Percentiles rank a stretch among this genome's conserved stretches.
These are phyloP conservation scores for Drosophila austrosaltans DNA, from an alignment of 2,888 invertebrate genomes.

Conservation along the genomic window DNA sequence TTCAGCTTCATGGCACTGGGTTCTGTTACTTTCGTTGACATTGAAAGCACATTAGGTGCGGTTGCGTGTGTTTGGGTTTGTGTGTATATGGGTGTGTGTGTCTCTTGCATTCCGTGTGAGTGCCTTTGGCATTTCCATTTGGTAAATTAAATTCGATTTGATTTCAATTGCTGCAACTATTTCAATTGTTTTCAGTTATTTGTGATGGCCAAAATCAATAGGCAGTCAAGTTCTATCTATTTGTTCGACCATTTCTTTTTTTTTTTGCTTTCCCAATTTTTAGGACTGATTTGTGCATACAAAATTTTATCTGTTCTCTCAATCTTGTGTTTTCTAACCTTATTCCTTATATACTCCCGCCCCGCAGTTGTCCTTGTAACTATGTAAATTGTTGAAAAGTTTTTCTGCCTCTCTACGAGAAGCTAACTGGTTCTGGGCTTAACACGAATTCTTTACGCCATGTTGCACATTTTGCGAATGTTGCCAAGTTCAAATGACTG, in stretches of 20 bases:
- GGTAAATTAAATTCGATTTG: constrained; percentile 25
- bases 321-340: not conserved
- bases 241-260: not conserved
- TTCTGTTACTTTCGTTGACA: constrained; percentile 34
- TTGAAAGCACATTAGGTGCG: constrained; percentile 29
- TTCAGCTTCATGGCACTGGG: no score
- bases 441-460: constrained; percentile 66
- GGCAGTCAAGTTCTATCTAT: not conserved
- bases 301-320: not conserved
- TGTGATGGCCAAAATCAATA: constrained; percentile 18
- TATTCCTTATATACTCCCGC: not conserved
- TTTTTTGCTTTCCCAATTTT: not conserved
- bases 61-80: not conserved
- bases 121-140: constrained; percentile 20
- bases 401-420: constrained; percentile 42
- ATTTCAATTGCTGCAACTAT: constrained; percentile 18
- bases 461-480: constrained; percentile 72
- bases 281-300: constrained; percentile 3
- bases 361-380: not conserved
- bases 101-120: constrained; percentile 1
- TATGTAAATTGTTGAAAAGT: constrained; percentile 46
- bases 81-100: not conserved
- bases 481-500: constrained; percentile 72
- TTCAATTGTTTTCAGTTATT: constrained; percentile 4
- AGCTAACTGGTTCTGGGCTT: constrained; percentile 64